These are phyloP conservation scores for Corythucha ciliata DNA, from an alignment of 2,888 invertebrate species.

Conservation along the genomic window DNA sequence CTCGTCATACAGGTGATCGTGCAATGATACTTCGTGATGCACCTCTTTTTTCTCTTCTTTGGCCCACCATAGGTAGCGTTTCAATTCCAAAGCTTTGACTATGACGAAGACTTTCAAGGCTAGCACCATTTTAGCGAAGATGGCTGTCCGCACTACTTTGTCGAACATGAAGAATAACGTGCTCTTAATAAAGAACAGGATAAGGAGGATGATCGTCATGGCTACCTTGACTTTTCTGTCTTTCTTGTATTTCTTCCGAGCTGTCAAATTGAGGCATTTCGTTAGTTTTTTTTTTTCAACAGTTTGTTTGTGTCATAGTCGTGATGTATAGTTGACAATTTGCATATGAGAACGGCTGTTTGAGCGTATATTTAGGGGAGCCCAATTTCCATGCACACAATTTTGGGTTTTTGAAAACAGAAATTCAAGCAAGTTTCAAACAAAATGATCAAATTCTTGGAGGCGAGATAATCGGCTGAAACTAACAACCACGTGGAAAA, in stretches of 20 bases:
- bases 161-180: slow-evolving; percentile 32
- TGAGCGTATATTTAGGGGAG: too few relatives aligned
- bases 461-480: too few relatives aligned
- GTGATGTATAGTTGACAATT: too few relatives aligned
- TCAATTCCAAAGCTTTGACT: slow-evolving; percentile 29
- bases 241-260: slow-evolving; percentile 30
- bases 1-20: slow-evolving; percentile 30
- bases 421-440: too few relatives aligned
- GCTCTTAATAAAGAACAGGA: slow-evolving; percentile 30
- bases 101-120: slow-evolving; percentile 30
- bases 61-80: slow-evolving; percentile 31
- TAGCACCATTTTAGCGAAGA: slow-evolving; percentile 29
- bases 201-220: slow-evolving; percentile 29
- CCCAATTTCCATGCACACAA: too few relatives aligned
- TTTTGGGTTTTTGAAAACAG: too few relatives aligned
- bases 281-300: too few relatives aligned
- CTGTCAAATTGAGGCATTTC: too few relatives aligned
- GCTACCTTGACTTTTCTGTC: slow-evolving; percentile 29
- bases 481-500: too few relatives aligned
- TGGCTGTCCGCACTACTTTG: slow-evolving; percentile 29
- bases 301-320: too few relatives aligned
- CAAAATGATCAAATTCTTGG: too few relatives aligned
- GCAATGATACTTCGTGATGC: slow-evolving; percentile 28
- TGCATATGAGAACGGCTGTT: too few relatives aligned
- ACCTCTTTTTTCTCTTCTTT: slow-evolving; percentile 29